Percentiles rank a stretch among this genome's conserved stretches.
Evolutionary conservation across 2,113 vertebrate genomes (phyloP).

Genomic region (Hippocampus barbouri): DNA sequence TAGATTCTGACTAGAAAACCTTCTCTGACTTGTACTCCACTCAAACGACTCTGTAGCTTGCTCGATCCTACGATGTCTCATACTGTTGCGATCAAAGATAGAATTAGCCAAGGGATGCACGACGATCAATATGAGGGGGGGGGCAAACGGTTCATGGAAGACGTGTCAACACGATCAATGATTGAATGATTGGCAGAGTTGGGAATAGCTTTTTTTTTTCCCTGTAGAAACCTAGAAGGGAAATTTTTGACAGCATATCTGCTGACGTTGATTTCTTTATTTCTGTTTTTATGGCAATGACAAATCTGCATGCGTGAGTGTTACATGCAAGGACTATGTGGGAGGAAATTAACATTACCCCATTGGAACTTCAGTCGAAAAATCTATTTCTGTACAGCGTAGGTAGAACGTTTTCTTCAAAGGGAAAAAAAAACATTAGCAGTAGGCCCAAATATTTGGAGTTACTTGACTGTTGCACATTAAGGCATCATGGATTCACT

Average conservation of each 20-base stretch:
- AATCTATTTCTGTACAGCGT: background rate
- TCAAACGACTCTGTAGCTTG: constrained; percentile 21
- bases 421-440: background rate
- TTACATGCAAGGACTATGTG: too few species aligned
- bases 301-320: too few species aligned
- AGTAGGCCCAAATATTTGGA: constrained; percentile 8
- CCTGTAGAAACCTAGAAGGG: background rate
- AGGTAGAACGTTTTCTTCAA: background rate
- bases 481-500: constrained; percentile 26
- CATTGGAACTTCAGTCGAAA: background rate
- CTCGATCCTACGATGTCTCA: constrained; percentile 20
- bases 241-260: background rate
- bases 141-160: constrained; percentile 40
- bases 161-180: constrained; percentile 56
- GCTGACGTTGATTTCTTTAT: background rate
- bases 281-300: background rate
- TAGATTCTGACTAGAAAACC: too few species aligned
- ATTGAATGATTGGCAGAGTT: constrained; percentile 35
- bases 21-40: background rate
- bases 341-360: background rate
- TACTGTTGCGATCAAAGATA: constrained; percentile 42
- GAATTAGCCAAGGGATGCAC: constrained; percentile 48
- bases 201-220: constrained; percentile 18
- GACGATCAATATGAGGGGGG: constrained; percentile 33
- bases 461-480: constrained; percentile 23